These are phyloP conservation scores for Dromiciops gliroides DNA, from an alignment of 2,113 vertebrate species.

Conservation along the genomic window DNA sequence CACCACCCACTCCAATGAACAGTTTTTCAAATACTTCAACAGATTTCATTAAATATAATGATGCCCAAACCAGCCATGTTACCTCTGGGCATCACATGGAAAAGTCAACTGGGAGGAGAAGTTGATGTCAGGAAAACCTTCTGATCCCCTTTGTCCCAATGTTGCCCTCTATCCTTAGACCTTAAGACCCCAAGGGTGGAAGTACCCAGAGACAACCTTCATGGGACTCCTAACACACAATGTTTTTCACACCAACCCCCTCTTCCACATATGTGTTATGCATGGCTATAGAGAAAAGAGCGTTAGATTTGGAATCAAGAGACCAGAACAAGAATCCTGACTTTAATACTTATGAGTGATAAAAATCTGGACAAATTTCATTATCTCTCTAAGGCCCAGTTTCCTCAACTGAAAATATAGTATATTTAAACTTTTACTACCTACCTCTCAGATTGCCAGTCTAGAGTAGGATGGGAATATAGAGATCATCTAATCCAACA, in stretches of 20 bases:
- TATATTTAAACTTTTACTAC: background rate
- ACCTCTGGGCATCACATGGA: background rate
- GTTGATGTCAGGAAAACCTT: background rate
- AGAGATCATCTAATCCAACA: background rate
- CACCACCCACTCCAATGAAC: conserved; percentile 59
- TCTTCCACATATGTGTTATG: background rate
- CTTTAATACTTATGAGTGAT: background rate
- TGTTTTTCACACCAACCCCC: background rate
- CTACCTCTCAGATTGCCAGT: background rate
- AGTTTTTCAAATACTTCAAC: background rate
- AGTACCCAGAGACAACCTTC: background rate
- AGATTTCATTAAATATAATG: conserved; percentile 29
- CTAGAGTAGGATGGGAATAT: background rate
- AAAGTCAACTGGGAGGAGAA: background rate
- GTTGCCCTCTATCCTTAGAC: background rate
- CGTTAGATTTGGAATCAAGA: background rate
- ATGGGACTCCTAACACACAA: background rate
- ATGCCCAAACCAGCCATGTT: background rate
- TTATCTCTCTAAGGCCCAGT: background rate
- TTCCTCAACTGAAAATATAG: background rate
- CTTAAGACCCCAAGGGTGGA: background rate
- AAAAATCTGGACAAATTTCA: background rate
- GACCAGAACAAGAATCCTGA: background rate
- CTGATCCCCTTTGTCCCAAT: background rate
- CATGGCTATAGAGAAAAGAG: background rate